Evolutionary conservation across 2,797 vertebrate species (phyloP).

Genomic region (Brachyalestes nurse): DNA sequence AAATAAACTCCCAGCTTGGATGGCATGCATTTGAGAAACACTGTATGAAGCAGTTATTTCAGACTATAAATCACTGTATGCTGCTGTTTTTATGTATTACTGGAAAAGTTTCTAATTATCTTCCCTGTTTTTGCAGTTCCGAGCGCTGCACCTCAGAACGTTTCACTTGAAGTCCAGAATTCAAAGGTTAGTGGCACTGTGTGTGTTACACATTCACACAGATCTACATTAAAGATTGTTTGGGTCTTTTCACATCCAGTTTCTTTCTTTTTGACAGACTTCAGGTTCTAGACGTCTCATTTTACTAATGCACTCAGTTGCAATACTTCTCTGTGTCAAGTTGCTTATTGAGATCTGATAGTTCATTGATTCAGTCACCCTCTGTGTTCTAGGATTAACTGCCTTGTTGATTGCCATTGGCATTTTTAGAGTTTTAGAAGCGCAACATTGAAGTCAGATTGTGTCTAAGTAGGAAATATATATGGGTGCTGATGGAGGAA

Average conservation of each 20-base stretch:
- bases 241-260: too few species aligned
- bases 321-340: background rate
- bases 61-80: background rate
- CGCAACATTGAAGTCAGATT: background rate
- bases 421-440: background rate
- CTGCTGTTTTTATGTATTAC: background rate
- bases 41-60: conserved; percentile 15
- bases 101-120: background rate
- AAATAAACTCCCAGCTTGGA: conserved; percentile 13
- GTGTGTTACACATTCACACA: background rate
- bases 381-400: background rate
- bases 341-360: background rate
- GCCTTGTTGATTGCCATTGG: background rate
- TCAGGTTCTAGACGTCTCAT: background rate
- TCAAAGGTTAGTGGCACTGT: conserved; percentile 86
- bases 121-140: conserved; percentile 81
- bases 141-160: conserved; percentile 92
- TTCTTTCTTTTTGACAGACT: background rate
- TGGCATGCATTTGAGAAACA: background rate
- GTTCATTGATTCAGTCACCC: background rate
- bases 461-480: conserved; percentile 3
- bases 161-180: conserved; percentile 94
- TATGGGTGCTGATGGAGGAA: background rate
- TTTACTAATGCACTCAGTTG: background rate
- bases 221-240: too few species aligned